Base-by-base conservation (phyloP, 2,113 vertebrate species). In the Pungitius pungitius region DNA sequence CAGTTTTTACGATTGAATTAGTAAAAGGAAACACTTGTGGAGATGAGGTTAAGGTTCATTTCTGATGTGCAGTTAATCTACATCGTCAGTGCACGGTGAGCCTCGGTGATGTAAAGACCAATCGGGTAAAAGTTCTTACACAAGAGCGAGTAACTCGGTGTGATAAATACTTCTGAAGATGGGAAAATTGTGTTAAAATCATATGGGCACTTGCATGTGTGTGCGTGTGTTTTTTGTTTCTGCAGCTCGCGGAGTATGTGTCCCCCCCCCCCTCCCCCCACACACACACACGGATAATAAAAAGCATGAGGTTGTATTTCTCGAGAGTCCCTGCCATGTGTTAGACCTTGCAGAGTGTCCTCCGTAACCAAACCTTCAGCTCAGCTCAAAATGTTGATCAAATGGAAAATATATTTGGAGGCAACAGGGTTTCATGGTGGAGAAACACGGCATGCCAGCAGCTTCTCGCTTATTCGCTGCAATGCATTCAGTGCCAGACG, bases 281-380 rank as follows among this genome's bases (percentile, higher is more conserved):
- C 57, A 77, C 49, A 68, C 51, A 68, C 15, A 73, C 65, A 24
- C 40, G 66, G 59, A 72, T 82, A 81, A 84, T 72, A 76, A 69
- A 84, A 81, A 85, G 37, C 40, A 60, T 18, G 43, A 70, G 63
- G 71, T 39, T 69, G 62, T 75, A 70, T 78, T 79, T 76, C 67
- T 69, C 63, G 59, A 83, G 80, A 77, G 40, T 74, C 65, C n/a
- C 24, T 77, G 84, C 84, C 77, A 81, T 59, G 79, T 68, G 60
- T 81, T 88, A 87, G 81, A 91, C 88, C 73, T 82, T 91, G 81
- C 58, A 69, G 24, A 45, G 62, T 62, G 63, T 69, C 79, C 80
- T 70, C 74, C 52, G 62, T 68, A 80, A 73, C 78, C 72, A 70
- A 61, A 70, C 57, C 47, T 26, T 76, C 40, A 49, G 64, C 30